Evolutionary conservation across 2,113 vertebrate species (phyloP).

Genomic region (Todiramphus chloris): DNA sequence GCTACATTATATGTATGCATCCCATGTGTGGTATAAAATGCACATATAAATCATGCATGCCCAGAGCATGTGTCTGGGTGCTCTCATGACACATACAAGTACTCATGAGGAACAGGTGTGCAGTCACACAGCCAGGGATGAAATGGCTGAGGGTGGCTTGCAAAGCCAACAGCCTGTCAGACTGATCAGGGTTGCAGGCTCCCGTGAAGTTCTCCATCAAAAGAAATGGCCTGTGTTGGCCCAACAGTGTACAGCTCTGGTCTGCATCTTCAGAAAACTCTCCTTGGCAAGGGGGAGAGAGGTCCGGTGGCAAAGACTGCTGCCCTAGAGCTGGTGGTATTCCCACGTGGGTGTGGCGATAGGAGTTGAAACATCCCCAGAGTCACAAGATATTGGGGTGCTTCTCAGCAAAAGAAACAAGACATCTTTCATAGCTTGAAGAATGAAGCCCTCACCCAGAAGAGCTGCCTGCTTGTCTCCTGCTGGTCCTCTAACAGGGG

Average conservation of each 20-base stretch:
- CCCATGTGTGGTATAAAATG: background rate
- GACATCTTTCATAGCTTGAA: background rate
- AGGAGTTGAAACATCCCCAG: background rate
- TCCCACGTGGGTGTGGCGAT: background rate
- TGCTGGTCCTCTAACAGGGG: background rate
- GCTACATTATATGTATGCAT: background rate
- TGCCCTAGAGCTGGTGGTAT: background rate
- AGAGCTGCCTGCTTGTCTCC: background rate
- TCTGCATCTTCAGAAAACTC: background rate
- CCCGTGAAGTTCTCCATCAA: background rate
- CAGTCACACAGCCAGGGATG: fast-evolving
- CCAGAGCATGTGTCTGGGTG: fast-evolving
- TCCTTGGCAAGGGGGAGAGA: background rate
- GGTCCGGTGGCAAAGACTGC: background rate
- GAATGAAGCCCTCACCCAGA: background rate
- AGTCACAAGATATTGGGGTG: background rate
- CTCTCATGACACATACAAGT: background rate
- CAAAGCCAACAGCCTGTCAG: background rate
- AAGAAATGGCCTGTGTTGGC: background rate
- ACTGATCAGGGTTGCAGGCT: background rate
- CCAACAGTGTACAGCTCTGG: background rate
- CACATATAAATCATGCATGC: slow-evolving; percentile 3
- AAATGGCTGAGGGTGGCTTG: background rate
- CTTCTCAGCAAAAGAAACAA: background rate
- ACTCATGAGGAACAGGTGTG: background rate